phyloP scores from a whole-genome alignment of 2,888 invertebrate species.

The Trichogramma evanescens region DNA sequence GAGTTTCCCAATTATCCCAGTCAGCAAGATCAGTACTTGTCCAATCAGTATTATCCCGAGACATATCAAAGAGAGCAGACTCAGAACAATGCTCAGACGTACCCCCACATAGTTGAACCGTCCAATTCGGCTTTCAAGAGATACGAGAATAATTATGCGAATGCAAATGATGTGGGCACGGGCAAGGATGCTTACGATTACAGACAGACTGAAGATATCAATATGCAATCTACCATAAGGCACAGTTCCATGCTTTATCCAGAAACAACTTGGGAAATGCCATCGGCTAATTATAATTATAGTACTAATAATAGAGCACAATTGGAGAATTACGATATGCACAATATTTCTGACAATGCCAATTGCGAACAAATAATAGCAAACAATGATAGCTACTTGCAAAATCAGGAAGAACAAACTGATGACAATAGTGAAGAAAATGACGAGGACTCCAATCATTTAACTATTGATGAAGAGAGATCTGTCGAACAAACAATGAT shows the following conservation, averaged over 20 bases:
- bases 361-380: background rate
- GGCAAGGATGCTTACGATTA: constrained; percentile 6
- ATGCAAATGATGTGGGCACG: constrained; percentile 14
- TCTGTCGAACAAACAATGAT: constrained; percentile 26
- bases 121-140: constrained; percentile 34
- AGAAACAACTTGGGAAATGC: constrained; percentile 37
- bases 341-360: constrained; percentile 32
- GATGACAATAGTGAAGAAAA: background rate
- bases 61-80: constrained; percentile 31
- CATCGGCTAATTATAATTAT: constrained; percentile 40
- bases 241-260: constrained; percentile 7
- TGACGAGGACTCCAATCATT: constrained; percentile 17
- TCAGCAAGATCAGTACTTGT: constrained; percentile 38
- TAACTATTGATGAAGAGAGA: constrained; percentile 33
- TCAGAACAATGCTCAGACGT: constrained; percentile 16
- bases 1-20: constrained; percentile 36
- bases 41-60: constrained; percentile 34
- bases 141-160: constrained; percentile 21
- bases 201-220: background rate
- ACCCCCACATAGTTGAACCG: constrained; percentile 37
- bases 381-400: no score
- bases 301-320: constrained; percentile 37
- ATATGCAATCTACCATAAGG: background rate
- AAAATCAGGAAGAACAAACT: no score
- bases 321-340: constrained; percentile 34